Conservation (phyloP, 2,797 vertebrate species). For the Brachyalestes nurse region DNA sequence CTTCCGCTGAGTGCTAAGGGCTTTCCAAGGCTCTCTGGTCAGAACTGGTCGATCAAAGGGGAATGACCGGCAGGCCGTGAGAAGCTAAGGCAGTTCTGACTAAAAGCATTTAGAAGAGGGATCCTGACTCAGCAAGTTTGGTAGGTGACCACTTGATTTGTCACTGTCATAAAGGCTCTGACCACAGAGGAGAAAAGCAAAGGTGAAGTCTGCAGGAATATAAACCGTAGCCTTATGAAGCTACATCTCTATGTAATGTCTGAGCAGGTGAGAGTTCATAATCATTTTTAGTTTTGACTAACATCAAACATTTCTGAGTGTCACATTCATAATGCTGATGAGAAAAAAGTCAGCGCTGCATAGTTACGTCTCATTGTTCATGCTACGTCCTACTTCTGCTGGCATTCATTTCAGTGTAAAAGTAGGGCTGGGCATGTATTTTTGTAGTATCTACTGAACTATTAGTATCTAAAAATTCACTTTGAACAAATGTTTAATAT, state of each 20-base stretch:
- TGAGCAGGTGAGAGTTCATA: not conserved
- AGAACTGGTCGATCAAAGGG: conserved; percentile 52
- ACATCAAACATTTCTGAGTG: not conserved
- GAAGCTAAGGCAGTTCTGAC: conserved; percentile 50
- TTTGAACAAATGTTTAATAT: too few species aligned
- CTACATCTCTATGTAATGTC: not conserved
- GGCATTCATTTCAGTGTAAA: not conserved
- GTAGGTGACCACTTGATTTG: conserved; percentile 32
- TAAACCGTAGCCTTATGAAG: too few species aligned
- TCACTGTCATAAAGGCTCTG: conserved; percentile 7
- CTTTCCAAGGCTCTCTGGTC: conserved; percentile 45
- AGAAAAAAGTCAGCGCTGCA: not conserved
- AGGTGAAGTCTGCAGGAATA: not conserved
- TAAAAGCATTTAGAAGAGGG: conserved; percentile 50
- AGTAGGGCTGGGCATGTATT: not conserved
- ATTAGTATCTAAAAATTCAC: too few species aligned
- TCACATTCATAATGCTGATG: not conserved
- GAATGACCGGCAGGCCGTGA: conserved; percentile 48
- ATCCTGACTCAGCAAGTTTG: conserved; percentile 54
- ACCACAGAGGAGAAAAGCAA: conserved; percentile 10
- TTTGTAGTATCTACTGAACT: too few species aligned
- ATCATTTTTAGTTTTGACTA: not conserved
- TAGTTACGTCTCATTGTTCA: too few species aligned
- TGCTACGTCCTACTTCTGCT: not conserved
- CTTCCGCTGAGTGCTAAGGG: conserved; percentile 30